A percentile compares a stretch with the other conserved stretches of the same genome.
Evolutionary conservation across 2,888 invertebrate genomes (phyloP).

Genomic region (Drosophila neutralis): DNA sequence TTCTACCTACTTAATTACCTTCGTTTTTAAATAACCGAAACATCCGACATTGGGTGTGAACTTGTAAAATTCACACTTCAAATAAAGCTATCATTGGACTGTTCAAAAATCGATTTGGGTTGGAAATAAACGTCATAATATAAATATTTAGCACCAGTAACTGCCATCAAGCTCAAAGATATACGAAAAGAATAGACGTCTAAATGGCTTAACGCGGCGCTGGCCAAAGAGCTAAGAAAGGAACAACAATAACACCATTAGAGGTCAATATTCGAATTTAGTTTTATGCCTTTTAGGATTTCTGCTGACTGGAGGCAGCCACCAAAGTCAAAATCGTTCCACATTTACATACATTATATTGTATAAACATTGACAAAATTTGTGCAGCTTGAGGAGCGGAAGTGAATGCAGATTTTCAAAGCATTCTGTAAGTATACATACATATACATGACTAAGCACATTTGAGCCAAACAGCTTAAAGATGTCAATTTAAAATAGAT

Average conservation of each 20-base stretch:
- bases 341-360: slow-evolving; percentile 15
- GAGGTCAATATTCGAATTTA: slow-evolving; percentile 37
- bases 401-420: slow-evolving; percentile 19
- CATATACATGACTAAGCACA: slow-evolving; percentile 14
- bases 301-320: background rate
- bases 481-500: slow-evolving; percentile 4
- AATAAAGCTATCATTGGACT: slow-evolving; percentile 23
- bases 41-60: slow-evolving; percentile 2
- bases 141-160: slow-evolving; percentile 64
- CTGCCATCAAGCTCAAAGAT: slow-evolving; percentile 28
- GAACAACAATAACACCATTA: slow-evolving; percentile 11
- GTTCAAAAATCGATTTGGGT: slow-evolving; percentile 31
- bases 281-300: background rate
- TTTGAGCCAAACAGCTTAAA: slow-evolving; percentile 11
- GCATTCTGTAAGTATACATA: slow-evolving; percentile 3
- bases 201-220: slow-evolving; percentile 31
- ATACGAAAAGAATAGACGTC: slow-evolving; percentile 16
- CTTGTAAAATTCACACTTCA: slow-evolving; percentile 15
- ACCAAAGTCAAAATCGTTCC: slow-evolving; percentile 29
- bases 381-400: slow-evolving; percentile 25
- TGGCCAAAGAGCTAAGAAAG: background rate
- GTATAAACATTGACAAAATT: slow-evolving; percentile 21
- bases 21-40: background rate
- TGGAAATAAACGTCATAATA: slow-evolving; percentile 27
- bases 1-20: background rate